Evolutionary conservation across 2,888 invertebrate species (phyloP).

Genomic region (Amiota minor): DNA sequence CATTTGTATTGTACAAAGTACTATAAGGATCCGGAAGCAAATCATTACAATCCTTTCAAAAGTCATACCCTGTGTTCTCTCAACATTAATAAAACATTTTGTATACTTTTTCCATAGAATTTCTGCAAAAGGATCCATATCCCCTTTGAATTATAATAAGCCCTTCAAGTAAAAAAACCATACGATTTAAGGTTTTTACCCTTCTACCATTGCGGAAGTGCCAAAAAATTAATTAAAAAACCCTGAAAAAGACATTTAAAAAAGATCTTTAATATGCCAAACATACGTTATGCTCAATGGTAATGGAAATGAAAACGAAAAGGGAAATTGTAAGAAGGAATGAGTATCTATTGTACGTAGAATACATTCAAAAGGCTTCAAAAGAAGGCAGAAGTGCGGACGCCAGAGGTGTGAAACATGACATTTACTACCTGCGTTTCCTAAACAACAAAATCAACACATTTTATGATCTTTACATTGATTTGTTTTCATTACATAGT

Average conservation of each 20-base stretch:
- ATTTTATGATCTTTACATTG: slow-evolving; percentile 50
- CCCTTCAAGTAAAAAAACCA: background rate
- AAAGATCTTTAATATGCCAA: slow-evolving; percentile 24
- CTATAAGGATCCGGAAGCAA: background rate
- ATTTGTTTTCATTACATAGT: slow-evolving; percentile 31
- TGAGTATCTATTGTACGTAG: too few species aligned
- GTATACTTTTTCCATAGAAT: background rate
- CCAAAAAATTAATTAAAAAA: slow-evolving; percentile 49
- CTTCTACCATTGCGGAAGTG: slow-evolving; percentile 53
- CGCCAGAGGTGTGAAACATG: slow-evolving; percentile 45
- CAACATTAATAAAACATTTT: slow-evolving; percentile 43
- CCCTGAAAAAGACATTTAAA: slow-evolving; percentile 36
- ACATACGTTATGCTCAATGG: slow-evolving; percentile 13
- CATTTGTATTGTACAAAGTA: background rate
- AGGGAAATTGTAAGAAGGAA: background rate
- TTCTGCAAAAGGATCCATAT: slow-evolving; percentile 17
- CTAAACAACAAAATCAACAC: slow-evolving; percentile 54
- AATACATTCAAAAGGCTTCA: too few species aligned
- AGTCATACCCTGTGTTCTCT: too few species aligned
- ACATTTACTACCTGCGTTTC: slow-evolving; percentile 27
- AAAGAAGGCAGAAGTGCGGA: slow-evolving; percentile 24
- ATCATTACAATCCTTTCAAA: background rate
- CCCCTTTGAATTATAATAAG: background rate
- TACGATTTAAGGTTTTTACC: too few species aligned
- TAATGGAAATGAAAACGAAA: background rate